Evolutionary conservation across 1,140 invertebrate species (phyloP).

Genomic region (Trinorchestia longiramus): DNA sequence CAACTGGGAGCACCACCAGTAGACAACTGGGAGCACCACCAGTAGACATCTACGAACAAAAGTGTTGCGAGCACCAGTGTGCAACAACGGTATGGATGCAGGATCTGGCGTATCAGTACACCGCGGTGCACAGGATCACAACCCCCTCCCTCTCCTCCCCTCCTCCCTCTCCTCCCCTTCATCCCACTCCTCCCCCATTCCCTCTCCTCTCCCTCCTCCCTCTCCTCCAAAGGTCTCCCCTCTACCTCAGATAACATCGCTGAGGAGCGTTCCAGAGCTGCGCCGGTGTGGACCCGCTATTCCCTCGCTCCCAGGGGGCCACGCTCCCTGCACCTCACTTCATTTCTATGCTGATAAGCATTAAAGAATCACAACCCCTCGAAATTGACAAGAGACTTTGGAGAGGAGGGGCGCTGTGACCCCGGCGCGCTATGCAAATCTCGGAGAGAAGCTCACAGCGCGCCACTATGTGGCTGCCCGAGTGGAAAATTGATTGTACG

Average conservation of each 20-base stretch:
- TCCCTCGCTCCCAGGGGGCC: conserved; percentile 14
- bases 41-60: too few species aligned
- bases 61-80: too few species aligned
- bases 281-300: not conserved
- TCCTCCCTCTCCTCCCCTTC: not conserved
- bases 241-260: not conserved
- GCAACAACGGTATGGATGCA: too few species aligned
- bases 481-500: not conserved
- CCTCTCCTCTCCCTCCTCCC: not conserved
- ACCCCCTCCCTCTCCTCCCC: too few species aligned
- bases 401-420: not conserved
- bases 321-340: conserved; percentile 35
- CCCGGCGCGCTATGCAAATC: not conserved
- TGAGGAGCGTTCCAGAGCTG: not conserved
- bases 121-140: not conserved
- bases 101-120: not conserved
- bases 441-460: not conserved
- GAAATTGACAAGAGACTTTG: conserved; percentile 52
- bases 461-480: not conserved
- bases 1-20: too few species aligned
- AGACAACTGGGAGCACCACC: too few species aligned
- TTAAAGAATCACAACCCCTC: conserved; percentile 55
- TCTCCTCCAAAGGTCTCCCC: not conserved
- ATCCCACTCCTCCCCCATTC: not conserved
- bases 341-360: conserved; percentile 55